Percentiles rank a stretch among this genome's conserved stretches.
phyloP scores from a whole-genome alignment of 2,797 vertebrate genomes.

The Microctenopoma steveboyesi region DNA sequence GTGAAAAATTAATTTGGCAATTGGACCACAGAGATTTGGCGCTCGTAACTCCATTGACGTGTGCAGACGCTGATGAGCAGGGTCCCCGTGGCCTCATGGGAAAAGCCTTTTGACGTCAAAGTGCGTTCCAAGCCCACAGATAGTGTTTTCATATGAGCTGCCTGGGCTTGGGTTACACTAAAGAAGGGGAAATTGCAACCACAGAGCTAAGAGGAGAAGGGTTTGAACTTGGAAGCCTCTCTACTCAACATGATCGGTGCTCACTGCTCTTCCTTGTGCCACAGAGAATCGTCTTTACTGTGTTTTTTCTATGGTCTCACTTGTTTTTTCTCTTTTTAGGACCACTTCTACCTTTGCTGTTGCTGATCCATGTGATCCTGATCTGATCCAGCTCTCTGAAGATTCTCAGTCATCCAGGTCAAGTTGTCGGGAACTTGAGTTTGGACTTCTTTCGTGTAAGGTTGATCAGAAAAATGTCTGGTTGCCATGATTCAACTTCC shows the following conservation, averaged over 20 bases:
- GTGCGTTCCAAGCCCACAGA: constrained; percentile 59
- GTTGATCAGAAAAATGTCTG: too few relatives aligned
- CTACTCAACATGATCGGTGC: constrained; percentile 5
- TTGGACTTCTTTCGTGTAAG: too few relatives aligned
- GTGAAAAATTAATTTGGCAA: constrained; percentile 37
- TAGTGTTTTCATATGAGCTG: constrained; percentile 76
- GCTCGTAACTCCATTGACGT: constrained; percentile 54
- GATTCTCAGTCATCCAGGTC: too few relatives aligned
- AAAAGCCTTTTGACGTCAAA: constrained; percentile 81
- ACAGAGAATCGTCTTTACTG: not conserved
- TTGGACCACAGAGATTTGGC: constrained; percentile 34
- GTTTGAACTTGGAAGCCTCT: constrained; percentile 48
- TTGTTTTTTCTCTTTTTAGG: not conserved
- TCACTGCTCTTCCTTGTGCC: constrained; percentile 4
- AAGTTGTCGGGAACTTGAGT: too few relatives aligned
- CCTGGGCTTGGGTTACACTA: constrained; percentile 69
- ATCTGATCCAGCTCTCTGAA: not conserved
- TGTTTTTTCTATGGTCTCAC: constrained; percentile 11
- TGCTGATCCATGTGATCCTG: not conserved
- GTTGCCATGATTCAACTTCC: too few relatives aligned
- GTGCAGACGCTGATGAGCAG: constrained; percentile 56
- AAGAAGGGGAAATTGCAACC: constrained; percentile 77
- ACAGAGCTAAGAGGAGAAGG: constrained; percentile 60
- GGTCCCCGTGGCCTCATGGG: constrained; percentile 72
- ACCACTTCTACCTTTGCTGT: not conserved